phyloP scores from a whole-genome alignment of 2,888 invertebrate species.

The Geotrupes spiniger region DNA sequence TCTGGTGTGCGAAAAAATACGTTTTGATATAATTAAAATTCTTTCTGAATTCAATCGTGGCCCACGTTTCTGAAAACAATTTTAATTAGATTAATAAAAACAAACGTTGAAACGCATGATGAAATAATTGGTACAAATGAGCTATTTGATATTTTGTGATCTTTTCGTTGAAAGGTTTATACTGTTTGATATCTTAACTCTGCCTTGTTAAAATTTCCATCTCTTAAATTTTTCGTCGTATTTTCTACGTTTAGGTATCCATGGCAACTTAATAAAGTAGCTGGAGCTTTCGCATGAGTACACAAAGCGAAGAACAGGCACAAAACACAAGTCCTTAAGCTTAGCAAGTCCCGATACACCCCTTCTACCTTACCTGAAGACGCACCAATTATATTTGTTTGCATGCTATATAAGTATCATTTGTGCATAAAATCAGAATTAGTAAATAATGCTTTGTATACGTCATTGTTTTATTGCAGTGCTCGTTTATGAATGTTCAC shows the following conservation, averaged over 20 bases:
- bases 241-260: slow-evolving; percentile 32
- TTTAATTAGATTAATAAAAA: too few species aligned
- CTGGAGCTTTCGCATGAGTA: slow-evolving; percentile 32
- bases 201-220: background rate
- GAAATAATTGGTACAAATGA: too few species aligned
- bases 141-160: too few species aligned
- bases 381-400: slow-evolving; percentile 30
- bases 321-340: slow-evolving; percentile 37
- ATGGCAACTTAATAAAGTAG: slow-evolving; percentile 39
- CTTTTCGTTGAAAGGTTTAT: background rate
- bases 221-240: slow-evolving; percentile 27
- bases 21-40: too few species aligned
- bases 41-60: too few species aligned
- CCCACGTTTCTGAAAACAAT: too few species aligned
- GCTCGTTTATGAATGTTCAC: slow-evolving; percentile 33
- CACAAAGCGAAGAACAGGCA: slow-evolving; percentile 35
- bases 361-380: slow-evolving; percentile 32
- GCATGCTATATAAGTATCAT: slow-evolving; percentile 32
- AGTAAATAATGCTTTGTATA: slow-evolving; percentile 35
- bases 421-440: slow-evolving; percentile 44
- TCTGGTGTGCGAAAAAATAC: too few species aligned
- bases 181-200: too few species aligned
- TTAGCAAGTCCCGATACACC: slow-evolving; percentile 34
- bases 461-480: slow-evolving; percentile 41
- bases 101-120: too few species aligned